Conservation (phyloP, 2,888 invertebrate species). For the Magallana nippona region DNA sequence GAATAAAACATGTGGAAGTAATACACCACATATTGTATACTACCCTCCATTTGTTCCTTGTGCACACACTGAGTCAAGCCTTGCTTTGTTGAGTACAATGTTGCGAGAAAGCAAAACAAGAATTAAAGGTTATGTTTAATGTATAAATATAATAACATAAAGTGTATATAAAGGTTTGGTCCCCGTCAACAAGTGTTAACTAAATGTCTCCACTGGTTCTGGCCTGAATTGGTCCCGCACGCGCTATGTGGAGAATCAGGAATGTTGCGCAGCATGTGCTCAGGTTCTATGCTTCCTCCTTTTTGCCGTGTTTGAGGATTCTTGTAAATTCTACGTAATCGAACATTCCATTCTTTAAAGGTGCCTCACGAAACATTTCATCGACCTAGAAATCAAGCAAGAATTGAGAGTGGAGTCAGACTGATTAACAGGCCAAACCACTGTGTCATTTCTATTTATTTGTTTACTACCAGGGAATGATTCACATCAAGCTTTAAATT, state of each 20-base stretch:
- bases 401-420: too few species aligned
- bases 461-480: too few species aligned
- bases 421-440: neutral
- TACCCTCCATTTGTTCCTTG: too few species aligned
- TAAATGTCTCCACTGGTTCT: neutral
- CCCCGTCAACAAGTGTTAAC: constrained; percentile 11
- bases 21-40: too few species aligned
- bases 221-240: neutral
- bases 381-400: constrained; percentile 84
- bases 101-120: neutral
- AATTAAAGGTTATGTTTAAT: neutral
- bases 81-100: too few species aligned
- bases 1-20: too few species aligned
- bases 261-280: constrained; percentile 26
- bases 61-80: too few species aligned
- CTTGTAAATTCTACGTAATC: constrained; percentile 99
- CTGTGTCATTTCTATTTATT: too few species aligned
- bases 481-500: too few species aligned
- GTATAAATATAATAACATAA: constrained; percentile 28
- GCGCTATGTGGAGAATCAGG: constrained; percentile 14
- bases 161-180: constrained; percentile 23
- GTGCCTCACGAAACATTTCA: constrained; percentile 99
- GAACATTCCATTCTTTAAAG: constrained; percentile 94
- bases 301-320: constrained; percentile 99
- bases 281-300: constrained; percentile 83